phyloP scores from a whole-genome alignment of 2,113 vertebrate genomes.

The Galeopterus variegatus region DNA sequence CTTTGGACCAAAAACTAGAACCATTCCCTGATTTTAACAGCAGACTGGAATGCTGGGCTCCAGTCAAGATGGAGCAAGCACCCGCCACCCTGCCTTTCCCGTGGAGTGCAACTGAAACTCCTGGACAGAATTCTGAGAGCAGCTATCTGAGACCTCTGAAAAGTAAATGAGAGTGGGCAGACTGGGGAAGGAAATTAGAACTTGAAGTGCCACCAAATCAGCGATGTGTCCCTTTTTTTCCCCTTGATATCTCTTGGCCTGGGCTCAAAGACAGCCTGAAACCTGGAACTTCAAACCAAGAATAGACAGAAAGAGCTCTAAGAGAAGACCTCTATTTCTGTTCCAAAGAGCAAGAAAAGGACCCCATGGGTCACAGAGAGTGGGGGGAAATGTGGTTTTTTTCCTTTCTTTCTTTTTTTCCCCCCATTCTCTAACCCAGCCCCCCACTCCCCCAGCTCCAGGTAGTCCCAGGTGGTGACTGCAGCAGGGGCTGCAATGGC shows the following conservation, averaged over 20 bases:
- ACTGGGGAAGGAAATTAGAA: neutral
- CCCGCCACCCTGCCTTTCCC: neutral
- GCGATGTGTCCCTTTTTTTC: neutral
- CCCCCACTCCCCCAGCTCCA: neutral
- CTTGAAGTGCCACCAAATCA: neutral
- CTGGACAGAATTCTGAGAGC: neutral
- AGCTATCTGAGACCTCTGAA: neutral
- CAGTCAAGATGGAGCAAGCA: neutral
- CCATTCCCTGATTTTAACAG: neutral
- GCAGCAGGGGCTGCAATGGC: neutral
- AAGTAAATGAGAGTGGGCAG: neutral
- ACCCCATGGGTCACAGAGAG: neutral
- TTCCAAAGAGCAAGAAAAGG: neutral
- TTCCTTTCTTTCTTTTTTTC: neutral
- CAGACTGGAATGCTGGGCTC: neutral
- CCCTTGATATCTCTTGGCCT: neutral
- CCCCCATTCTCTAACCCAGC: neutral
- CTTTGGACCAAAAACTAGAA: neutral
- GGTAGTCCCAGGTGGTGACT: neutral
- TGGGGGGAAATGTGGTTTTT: neutral
- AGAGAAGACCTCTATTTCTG: neutral
- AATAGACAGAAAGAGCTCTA: neutral
- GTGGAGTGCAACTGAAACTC: neutral
- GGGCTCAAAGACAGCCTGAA: neutral
- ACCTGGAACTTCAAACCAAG: neutral